Conservation (phyloP, 2,888 invertebrate species). For the Protophormia terraenovae region DNA sequence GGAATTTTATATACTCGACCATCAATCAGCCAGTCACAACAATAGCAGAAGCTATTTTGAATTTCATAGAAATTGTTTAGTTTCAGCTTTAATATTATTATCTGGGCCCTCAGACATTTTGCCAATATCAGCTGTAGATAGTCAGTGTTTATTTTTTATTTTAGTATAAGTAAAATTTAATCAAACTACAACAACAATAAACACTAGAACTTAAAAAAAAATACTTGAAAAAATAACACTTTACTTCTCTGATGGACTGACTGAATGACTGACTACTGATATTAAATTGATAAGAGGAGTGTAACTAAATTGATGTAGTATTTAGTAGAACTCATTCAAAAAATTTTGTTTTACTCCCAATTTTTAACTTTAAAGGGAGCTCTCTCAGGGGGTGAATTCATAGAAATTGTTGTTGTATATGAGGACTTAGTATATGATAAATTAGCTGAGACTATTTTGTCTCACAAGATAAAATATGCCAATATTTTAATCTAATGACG, state of each 20-base stretch:
- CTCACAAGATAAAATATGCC: not conserved
- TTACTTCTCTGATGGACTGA: too few relatives aligned
- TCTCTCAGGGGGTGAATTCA: too few relatives aligned
- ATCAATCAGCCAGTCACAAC: not conserved
- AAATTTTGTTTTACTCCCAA: not conserved
- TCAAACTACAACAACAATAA: conserved; percentile 36
- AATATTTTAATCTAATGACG: conserved; percentile 24
- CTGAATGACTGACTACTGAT: too few relatives aligned
- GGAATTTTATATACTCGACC: conserved; percentile 31
- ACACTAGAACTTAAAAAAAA: not conserved
- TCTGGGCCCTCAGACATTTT: conserved; percentile 62
- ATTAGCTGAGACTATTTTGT: conserved; percentile 3
- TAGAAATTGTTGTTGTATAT: not conserved
- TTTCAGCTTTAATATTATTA: conserved; percentile 54
- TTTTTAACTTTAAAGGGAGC: too few relatives aligned
- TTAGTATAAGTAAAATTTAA: conserved; percentile 35
- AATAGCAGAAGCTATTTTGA: not conserved
- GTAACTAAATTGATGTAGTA: not conserved
- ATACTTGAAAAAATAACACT: not conserved
- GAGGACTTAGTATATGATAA: not conserved
- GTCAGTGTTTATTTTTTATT: not conserved
- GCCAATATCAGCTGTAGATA: conserved; percentile 62
- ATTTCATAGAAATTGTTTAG: not conserved
- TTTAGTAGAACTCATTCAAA: not conserved
- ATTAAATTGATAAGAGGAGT: conserved; percentile 48